Evolutionary conservation across 2,797 vertebrate species (phyloP), one percentile per base, ranked within the genome.

Genomic region (Myioborus miniatus): DNA sequence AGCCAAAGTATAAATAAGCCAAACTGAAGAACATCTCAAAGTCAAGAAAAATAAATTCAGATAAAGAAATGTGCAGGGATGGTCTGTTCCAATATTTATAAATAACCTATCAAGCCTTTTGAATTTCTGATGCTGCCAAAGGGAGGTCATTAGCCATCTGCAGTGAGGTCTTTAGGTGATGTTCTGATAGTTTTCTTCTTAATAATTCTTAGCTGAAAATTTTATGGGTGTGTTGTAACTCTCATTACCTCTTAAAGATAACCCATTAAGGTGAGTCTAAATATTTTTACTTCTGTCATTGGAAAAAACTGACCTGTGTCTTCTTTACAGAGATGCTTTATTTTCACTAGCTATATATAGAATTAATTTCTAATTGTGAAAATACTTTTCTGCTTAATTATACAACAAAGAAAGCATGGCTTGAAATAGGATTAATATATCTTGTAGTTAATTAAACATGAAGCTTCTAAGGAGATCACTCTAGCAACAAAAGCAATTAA

Each of bases 401-500:
- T 95, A 76, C 50, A 82, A 93, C 46, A 95, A 97, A 94, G 79
- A 80, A 93, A 96, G 50, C 83, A 90, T 94, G 80, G 39, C 76
- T 93, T 95, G 74, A 96, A 97, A 87, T 90, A 89, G 83, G 90
- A 96, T 97, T 95, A 97, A 96, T 83, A 96, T 44, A 94, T 94
- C 84, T 93, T 86, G 43, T 93, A 46, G 95, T 96, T 98, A 98
- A 98, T 97, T 97, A 98, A 97, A 97, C 94, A 96, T 78, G 96
- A 97, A 96, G 93, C 77, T 95, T 96, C 94, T 97, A 97, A 87
- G 83, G 89, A 97, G 96, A 98, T 97, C 97, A 97, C 78, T 98
- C 85, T 96, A 94, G 94, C 84, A 98, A 97, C 92, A 97, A 84
- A 93, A 97, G 96, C 96, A 96, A 97, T 98, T 97, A 98, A 97